These are phyloP conservation scores for Cyaniris semiargus DNA, from an alignment of 2,888 invertebrate species.

Conservation along the genomic window DNA sequence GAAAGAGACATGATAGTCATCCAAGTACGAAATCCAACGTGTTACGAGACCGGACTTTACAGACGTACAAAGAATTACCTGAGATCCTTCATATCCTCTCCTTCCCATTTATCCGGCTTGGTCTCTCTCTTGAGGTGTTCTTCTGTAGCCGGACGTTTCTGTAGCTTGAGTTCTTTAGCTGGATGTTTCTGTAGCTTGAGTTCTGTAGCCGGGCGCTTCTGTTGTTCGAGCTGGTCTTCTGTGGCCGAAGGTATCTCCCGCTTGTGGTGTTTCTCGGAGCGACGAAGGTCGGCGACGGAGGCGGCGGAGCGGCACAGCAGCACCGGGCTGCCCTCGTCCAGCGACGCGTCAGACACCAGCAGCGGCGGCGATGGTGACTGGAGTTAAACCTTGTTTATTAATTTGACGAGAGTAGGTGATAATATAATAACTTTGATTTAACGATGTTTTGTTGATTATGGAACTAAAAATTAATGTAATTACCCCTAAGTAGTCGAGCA, in stretches of 20 bases:
- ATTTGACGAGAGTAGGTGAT: no score
- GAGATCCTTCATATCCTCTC: neutral
- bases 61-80: neutral
- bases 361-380: conserved; percentile 43
- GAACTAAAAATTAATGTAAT: neutral
- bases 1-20: no score
- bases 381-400: neutral
- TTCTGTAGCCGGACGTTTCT: neutral
- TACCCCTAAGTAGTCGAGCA: no score
- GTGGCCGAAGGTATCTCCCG: neutral
- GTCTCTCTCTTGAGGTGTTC: neutral
- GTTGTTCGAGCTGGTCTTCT: neutral
- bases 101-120: neutral
- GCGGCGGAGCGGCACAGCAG: conserved; percentile 9
- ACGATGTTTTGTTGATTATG: neutral
- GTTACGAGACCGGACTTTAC: no score
- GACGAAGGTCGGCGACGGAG: neutral
- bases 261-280: neutral
- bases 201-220: neutral
- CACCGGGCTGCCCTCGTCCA: conserved; percentile 7
- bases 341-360: conserved; percentile 40
- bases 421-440: no score
- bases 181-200: no score
- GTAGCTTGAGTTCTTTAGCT: neutral
- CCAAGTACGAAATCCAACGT: no score